Conservation (phyloP, 2,113 vertebrate species). For the Pantherophis guttatus region DNA sequence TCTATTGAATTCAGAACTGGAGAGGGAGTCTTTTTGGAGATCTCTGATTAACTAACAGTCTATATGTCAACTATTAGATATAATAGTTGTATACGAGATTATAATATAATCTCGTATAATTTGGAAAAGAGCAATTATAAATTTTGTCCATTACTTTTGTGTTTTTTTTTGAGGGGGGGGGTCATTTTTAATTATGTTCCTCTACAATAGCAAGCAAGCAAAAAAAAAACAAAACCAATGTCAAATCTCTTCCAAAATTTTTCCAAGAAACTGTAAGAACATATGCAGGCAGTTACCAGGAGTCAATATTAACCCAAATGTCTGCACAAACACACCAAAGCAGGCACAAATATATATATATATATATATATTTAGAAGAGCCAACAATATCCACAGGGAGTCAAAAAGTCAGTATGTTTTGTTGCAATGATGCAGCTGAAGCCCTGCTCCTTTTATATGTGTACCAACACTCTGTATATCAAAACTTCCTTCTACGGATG, state of each 20-base stretch:
- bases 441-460: neutral
- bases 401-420: neutral
- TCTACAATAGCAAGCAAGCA: neutral
- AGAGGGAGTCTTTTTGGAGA: neutral
- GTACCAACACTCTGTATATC: neutral
- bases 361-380: neutral
- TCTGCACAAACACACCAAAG: neutral
- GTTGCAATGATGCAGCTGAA: neutral
- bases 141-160: neutral
- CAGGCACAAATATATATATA: neutral
- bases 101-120: neutral
- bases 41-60: neutral
- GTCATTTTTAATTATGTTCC: neutral
- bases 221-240: neutral
- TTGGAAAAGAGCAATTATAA: neutral
- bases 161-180: too few species aligned
- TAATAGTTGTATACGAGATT: too few species aligned
- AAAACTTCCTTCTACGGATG: neutral
- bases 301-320: neutral
- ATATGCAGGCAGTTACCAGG: neutral
- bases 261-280: neutral
- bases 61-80: neutral
- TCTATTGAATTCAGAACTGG: too few species aligned
- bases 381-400: neutral
- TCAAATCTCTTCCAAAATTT: neutral